Evolutionary conservation across 2,113 vertebrate species (phyloP).

Genomic region (Hypomesus transpacificus): DNA sequence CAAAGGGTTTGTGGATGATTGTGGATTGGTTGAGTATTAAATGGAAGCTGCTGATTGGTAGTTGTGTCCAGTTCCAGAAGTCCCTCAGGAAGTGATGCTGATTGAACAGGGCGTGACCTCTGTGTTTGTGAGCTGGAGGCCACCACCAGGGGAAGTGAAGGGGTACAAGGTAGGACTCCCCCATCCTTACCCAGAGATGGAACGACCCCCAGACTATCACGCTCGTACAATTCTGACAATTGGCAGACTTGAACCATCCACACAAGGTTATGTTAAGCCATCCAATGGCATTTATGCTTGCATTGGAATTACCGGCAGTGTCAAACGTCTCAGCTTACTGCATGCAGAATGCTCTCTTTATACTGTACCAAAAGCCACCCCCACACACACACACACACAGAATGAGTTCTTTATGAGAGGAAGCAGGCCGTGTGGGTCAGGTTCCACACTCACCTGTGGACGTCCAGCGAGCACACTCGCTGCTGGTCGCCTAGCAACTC

Average conservation of each 20-base stretch:
- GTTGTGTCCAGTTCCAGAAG: slow-evolving; percentile 73
- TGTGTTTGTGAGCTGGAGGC: slow-evolving; percentile 78
- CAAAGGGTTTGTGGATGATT: too few relatives aligned
- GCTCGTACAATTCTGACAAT: background rate
- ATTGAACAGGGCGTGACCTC: slow-evolving; percentile 71
- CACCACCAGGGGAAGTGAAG: slow-evolving; percentile 71
- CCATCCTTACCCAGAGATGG: background rate
- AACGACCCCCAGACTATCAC: background rate
- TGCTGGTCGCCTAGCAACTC: slow-evolving; percentile 76
- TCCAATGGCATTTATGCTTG: background rate
- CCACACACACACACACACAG: slow-evolving; percentile 9
- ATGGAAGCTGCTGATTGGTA: slow-evolving; percentile 16
- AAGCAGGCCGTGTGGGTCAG: slow-evolving; percentile 46
- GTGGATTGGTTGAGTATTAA: background rate
- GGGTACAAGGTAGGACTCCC: slow-evolving; percentile 74
- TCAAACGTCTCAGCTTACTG: slow-evolving; percentile 25
- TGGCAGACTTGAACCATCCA: background rate
- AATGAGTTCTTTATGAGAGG: slow-evolving; percentile 47
- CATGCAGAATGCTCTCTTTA: background rate
- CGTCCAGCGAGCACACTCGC: slow-evolving; percentile 32
- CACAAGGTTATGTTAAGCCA: background rate
- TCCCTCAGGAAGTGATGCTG: slow-evolving; percentile 72
- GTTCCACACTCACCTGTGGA: slow-evolving; percentile 58
- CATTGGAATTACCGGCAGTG: background rate
- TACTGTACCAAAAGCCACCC: background rate